Base-by-base conservation (phyloP, 1,140 invertebrate species). In the Gryllus bimaculatus region DNA sequence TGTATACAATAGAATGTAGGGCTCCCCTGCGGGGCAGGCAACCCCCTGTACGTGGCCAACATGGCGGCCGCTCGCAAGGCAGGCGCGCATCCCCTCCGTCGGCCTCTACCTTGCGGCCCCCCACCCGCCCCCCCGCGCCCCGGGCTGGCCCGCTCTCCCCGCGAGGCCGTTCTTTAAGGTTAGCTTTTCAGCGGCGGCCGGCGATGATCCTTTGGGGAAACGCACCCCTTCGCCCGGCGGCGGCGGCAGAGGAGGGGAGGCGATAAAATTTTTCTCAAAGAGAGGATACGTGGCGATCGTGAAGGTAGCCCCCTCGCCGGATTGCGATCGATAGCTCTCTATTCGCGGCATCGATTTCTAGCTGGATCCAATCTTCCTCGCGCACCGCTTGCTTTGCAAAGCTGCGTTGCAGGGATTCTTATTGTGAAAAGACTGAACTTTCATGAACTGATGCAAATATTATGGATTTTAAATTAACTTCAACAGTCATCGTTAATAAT, bases 51-150 rank as follows among this genome's bases (percentile, higher is more conserved):
- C 74, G 66, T 73, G 86, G 84, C 85, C 82, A 83, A 83, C 83
- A 84, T 85, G 84, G 84, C 85, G 85, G 82, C 83, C 83, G 84
- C 78, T 39, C 26, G 26, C 26, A 5, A 39, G 26, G 26, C 26
- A 5, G 26, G 26, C 26, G 26, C 26, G 5, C 26, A 39, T 5
- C 26, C 26, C 26, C 26, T 39, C 26, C 26, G 85, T 83, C 83
- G 82, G 80, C 81, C 82, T 82, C 80, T 39, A 39, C 26, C 26
- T 39, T 39, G 26, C 26, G 26, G 26, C 26, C 26, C 78, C 48
- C 39, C 80, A 77, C 78, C 81, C 47, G 80, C 82, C 83, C 83
- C 82, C 82, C 82, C 48, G 49, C 79, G 74, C 78, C 76, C 47
- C 74, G 39, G n/a, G n/a, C n/a, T n/a, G n/a, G n/a, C n/a, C n/a